Conservation (phyloP, 2,888 invertebrate species). For the Agapostemon virescens region DNA sequence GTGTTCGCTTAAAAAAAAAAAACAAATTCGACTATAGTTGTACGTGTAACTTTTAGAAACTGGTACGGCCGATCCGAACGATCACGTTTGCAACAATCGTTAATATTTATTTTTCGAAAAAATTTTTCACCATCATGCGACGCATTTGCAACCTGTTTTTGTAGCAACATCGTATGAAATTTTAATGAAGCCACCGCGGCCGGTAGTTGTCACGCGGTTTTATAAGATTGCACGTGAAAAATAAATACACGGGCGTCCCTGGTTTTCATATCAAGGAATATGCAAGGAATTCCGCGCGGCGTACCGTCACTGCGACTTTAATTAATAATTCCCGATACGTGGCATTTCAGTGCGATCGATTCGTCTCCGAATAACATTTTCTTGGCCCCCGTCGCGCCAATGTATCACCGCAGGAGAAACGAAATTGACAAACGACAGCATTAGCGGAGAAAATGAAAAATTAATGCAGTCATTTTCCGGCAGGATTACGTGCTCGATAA, state of each 20-base stretch:
- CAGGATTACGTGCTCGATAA: constrained; percentile 2
- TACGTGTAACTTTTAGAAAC: no score
- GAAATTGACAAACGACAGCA: neutral
- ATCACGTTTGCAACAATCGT: no score
- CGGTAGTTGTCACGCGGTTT: no score
- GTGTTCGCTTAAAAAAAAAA: no score
- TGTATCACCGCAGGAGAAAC: neutral
- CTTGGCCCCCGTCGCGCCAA: neutral
- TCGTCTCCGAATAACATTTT: neutral
- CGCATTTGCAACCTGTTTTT: no score
- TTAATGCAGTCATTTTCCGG: constrained; percentile 3
- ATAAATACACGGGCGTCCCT: neutral
- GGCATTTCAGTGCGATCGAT: neutral
- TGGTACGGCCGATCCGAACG: no score
- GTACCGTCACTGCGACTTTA: no score
- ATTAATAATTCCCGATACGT: neutral
- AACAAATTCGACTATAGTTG: neutral
- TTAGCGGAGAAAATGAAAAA: neutral
- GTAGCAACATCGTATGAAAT: no score
- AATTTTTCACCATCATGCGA: neutral
- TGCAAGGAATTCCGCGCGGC: no score
- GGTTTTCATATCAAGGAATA: neutral
- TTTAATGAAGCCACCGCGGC: no score
- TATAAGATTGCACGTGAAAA: neutral
- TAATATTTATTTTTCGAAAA: neutral